phyloP scores from a whole-genome alignment of 2,797 vertebrate genomes.

The Pogonophryne albipinna region DNA sequence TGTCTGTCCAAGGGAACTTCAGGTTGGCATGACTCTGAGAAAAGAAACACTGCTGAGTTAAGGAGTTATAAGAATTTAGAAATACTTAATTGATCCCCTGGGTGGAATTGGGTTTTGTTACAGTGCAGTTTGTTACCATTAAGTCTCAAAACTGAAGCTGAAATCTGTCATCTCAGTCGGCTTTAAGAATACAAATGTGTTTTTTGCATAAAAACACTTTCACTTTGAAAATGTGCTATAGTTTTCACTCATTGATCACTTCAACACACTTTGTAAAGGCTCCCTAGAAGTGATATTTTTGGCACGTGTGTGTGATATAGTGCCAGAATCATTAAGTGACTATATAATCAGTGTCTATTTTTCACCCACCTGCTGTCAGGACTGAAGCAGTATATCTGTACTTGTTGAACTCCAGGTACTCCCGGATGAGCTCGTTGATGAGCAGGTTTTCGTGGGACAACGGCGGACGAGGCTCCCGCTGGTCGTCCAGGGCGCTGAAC shows the following conservation, averaged over 20 bases:
- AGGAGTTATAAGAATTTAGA: background rate
- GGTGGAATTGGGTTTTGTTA: too few relatives aligned
- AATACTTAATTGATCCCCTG: too few relatives aligned
- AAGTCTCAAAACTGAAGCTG: slow-evolving; percentile 13
- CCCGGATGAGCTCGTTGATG: slow-evolving; percentile 95
- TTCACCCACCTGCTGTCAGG: slow-evolving; percentile 88
- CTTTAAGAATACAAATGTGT: background rate
- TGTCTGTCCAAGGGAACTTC: slow-evolving; percentile 91
- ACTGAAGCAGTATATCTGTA: slow-evolving; percentile 92
- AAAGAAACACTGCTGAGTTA: slow-evolving; percentile 55
- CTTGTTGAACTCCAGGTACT: slow-evolving; percentile 95
- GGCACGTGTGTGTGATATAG: background rate
- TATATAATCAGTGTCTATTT: too few relatives aligned
- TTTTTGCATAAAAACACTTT: background rate
- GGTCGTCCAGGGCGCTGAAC: slow-evolving; percentile 92
- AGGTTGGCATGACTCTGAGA: slow-evolving; percentile 93
- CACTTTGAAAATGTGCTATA: background rate
- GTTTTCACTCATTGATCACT: background rate
- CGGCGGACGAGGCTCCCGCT: slow-evolving; percentile 83
- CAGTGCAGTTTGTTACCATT: slow-evolving; percentile 1
- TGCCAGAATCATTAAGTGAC: too few relatives aligned
- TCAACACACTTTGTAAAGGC: too few relatives aligned
- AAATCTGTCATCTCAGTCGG: slow-evolving; percentile 9
- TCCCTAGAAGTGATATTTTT: background rate
- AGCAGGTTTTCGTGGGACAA: slow-evolving; percentile 93